phyloP scores from a whole-genome alignment of 2,888 invertebrate species.

The Rhamnusium bicolor region DNA sequence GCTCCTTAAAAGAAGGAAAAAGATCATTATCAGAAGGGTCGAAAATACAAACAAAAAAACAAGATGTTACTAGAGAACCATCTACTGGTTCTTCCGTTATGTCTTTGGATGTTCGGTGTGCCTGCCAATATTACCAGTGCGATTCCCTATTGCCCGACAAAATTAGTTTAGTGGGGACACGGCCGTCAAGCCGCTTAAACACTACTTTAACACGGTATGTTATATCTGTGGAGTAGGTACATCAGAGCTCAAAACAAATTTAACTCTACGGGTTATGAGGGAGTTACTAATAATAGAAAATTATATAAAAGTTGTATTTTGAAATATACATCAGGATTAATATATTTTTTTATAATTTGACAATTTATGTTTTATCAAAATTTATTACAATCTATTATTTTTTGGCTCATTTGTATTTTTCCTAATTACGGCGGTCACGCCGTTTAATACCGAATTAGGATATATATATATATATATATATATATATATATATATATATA shows the following conservation, averaged over 20 bases:
- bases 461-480: too few species aligned
- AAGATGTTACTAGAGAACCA: conserved; percentile 81
- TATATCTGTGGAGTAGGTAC: conserved; percentile 7
- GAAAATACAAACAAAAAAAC: conserved; percentile 74
- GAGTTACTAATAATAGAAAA: conserved; percentile 19
- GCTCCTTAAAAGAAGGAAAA: conserved; percentile 53
- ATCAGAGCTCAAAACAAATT: conserved; percentile 20
- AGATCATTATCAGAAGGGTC: conserved; percentile 83
- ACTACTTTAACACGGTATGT: conserved; percentile 31
- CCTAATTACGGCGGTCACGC: too few species aligned
- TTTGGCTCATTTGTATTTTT: too few species aligned
- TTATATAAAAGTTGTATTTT: conserved; percentile 9
- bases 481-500: too few species aligned
- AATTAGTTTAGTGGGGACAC: conserved; percentile 76
- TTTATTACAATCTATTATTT: neutral
- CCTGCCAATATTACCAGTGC: conserved; percentile 88
- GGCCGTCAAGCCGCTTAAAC: conserved; percentile 55
- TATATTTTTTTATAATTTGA: neutral
- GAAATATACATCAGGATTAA: neutral
- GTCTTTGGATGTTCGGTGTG: conserved; percentile 88
- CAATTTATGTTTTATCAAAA: too few species aligned
- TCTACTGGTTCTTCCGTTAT: conserved; percentile 77
- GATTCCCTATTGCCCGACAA: conserved; percentile 80
- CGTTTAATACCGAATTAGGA: too few species aligned
- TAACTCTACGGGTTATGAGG: neutral